phyloP scores from a whole-genome alignment of 2,113 vertebrate species.

The Callithrix jacchus region DNA sequence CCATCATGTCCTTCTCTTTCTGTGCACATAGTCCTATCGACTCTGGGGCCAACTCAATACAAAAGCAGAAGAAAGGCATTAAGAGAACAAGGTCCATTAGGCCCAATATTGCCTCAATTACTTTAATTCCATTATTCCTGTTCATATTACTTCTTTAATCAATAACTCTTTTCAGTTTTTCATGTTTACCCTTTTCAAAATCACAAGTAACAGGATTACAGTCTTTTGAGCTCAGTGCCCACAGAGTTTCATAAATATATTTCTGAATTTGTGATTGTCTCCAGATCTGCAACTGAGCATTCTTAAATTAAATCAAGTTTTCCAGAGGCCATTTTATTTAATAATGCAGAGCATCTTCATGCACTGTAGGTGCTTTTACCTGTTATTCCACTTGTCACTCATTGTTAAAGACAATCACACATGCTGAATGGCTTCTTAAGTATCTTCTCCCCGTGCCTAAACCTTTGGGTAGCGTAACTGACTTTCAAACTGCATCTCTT shows the following conservation, averaged over 20 bases:
- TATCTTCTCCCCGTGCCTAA: background rate
- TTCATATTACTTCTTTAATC: conserved; percentile 75
- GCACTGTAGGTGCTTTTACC: conserved; percentile 47
- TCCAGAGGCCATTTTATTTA: conserved; percentile 43
- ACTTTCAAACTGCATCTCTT: background rate
- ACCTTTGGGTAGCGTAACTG: background rate
- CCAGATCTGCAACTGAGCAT: conserved; percentile 52
- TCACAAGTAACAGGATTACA: conserved; percentile 68
- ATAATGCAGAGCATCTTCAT: conserved; percentile 56
- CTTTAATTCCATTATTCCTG: conserved; percentile 76
- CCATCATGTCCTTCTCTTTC: conserved; percentile 46
- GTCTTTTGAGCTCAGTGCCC: conserved; percentile 65
- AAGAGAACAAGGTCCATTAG: conserved; percentile 72
- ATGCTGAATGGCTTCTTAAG: background rate
- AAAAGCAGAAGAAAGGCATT: conserved; percentile 63
- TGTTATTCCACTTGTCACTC: conserved; percentile 45
- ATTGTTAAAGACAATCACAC: background rate
- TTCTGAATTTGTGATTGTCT: conserved; percentile 65
- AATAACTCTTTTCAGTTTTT: conserved; percentile 70
- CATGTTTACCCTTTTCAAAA: conserved; percentile 74
- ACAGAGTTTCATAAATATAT: conserved; percentile 67
- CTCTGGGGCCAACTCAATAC: conserved; percentile 58
- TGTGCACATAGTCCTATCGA: conserved; percentile 39
- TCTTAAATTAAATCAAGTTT: conserved; percentile 61
- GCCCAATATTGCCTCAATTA: conserved; percentile 76